Percentiles rank a stretch among this genome's conserved stretches.
Conservation (phyloP, 2,888 invertebrate genomes). For the Morpho deidamia region DNA sequence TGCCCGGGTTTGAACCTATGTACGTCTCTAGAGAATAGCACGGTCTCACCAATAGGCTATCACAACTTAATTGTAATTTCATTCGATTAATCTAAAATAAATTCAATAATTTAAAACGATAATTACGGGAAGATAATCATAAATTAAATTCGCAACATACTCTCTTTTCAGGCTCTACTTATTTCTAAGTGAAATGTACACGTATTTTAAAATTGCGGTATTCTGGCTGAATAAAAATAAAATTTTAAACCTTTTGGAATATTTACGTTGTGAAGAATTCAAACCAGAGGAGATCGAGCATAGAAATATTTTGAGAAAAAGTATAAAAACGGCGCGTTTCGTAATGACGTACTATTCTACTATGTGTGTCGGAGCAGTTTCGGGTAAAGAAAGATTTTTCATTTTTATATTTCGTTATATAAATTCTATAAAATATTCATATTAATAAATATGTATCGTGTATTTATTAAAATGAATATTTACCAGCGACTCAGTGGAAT, state of each 20-base stretch:
- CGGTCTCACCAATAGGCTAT: too few relatives aligned
- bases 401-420: not conserved
- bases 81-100: too few relatives aligned
- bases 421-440: too few relatives aligned
- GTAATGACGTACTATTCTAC: slow-evolving; percentile 65
- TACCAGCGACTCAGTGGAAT: too few relatives aligned
- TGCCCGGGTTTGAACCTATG: too few relatives aligned
- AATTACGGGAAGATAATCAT: too few relatives aligned
- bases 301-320: slow-evolving; percentile 48
- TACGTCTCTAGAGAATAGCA: too few relatives aligned
- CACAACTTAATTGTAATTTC: too few relatives aligned
- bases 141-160: not conserved
- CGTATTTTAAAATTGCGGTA: slow-evolving; percentile 65
- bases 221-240: slow-evolving; percentile 66
- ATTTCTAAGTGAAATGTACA: slow-evolving; percentile 73
- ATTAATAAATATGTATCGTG: too few relatives aligned
- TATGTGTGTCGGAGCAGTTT: slow-evolving; percentile 69
- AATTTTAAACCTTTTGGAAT: slow-evolving; percentile 53
- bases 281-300: slow-evolving; percentile 60
- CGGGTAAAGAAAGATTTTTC: slow-evolving; percentile 41
- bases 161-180: slow-evolving; percentile 60
- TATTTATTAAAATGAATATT: too few relatives aligned
- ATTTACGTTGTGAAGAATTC: slow-evolving; percentile 60
- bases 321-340: slow-evolving; percentile 59
- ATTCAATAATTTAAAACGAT: too few relatives aligned